Percentiles rank a stretch among this genome's conserved stretches.
These are phyloP conservation scores for Erithacus rubecula DNA, from an alignment of 2,797 vertebrate genomes.

Conservation along the genomic window DNA sequence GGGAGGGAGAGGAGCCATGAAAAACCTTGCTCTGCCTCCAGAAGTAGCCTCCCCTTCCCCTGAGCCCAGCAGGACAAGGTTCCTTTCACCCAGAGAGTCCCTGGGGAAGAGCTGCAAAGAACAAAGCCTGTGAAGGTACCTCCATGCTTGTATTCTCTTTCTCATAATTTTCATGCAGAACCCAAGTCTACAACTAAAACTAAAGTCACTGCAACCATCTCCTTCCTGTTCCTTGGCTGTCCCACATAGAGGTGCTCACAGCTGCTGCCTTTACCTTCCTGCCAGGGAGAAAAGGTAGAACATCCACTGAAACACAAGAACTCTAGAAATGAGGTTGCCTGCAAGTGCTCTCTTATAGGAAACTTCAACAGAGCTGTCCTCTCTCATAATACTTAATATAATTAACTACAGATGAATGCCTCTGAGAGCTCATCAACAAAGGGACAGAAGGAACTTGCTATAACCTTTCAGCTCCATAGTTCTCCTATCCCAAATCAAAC, in stretches of 20 bases:
- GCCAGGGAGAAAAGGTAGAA: background rate
- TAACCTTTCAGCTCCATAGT: background rate
- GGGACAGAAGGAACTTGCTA: background rate
- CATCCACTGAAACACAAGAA: background rate
- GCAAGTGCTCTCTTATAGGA: background rate
- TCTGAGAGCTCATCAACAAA: background rate
- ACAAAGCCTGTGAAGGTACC: background rate
- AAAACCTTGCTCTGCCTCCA: background rate
- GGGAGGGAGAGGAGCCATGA: background rate
- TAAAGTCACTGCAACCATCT: background rate
- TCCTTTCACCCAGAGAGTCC: background rate
- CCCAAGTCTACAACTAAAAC: background rate
- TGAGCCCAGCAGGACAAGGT: background rate
- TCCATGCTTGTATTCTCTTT: background rate
- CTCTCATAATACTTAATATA: background rate
- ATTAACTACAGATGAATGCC: constrained; percentile 1
- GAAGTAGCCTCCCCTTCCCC: background rate
- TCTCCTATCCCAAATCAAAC: background rate
- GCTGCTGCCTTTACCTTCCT: background rate
- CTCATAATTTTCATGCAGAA: background rate
- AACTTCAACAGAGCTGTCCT: background rate
- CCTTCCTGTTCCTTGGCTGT: background rate
- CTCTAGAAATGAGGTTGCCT: background rate
- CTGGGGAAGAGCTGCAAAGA: background rate
- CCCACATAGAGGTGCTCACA: background rate